Evolutionary conservation across 2,888 invertebrate species (phyloP).

Genomic region (Tortrix viridana): DNA sequence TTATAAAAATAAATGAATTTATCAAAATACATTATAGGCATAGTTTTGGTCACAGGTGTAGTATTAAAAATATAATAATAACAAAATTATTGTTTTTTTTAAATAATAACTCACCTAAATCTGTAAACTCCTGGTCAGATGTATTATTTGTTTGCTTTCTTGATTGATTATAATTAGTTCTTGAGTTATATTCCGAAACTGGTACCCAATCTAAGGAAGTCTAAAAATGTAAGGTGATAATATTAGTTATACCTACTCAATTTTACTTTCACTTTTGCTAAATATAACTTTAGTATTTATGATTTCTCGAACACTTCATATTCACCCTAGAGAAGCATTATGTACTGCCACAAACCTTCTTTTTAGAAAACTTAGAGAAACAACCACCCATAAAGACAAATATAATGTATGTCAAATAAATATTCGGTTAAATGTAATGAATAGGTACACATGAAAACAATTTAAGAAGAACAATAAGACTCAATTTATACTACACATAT

Average conservation of each 20-base stretch:
- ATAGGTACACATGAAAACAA: slow-evolving; percentile 3
- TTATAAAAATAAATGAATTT: no score
- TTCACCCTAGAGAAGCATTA: neutral
- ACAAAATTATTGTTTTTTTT: neutral
- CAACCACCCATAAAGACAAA: slow-evolving; percentile 75
- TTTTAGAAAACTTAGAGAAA: slow-evolving; percentile 75
- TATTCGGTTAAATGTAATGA: slow-evolving; percentile 6
- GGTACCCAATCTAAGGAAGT: slow-evolving; percentile 82
- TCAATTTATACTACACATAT: slow-evolving; percentile 20
- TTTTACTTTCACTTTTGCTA: neutral
- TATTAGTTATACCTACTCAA: neutral
- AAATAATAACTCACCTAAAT: slow-evolving; percentile 67
- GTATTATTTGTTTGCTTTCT: slow-evolving; percentile 78
- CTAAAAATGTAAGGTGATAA: slow-evolving; percentile 59
- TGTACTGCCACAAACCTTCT: slow-evolving; percentile 61
- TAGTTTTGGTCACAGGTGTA: neutral
- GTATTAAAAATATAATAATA: neutral
- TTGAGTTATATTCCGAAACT: slow-evolving; percentile 79
- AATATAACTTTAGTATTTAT: neutral
- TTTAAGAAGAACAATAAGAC: slow-evolving; percentile 14
- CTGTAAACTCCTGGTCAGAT: slow-evolving; percentile 77
- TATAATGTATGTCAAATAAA: slow-evolving; percentile 36
- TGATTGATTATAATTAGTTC: slow-evolving; percentile 76
- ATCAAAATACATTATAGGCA: neutral
- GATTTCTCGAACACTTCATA: neutral